Conservation (phyloP, 2,888 invertebrate species). For the Pyralis farinalis region DNA sequence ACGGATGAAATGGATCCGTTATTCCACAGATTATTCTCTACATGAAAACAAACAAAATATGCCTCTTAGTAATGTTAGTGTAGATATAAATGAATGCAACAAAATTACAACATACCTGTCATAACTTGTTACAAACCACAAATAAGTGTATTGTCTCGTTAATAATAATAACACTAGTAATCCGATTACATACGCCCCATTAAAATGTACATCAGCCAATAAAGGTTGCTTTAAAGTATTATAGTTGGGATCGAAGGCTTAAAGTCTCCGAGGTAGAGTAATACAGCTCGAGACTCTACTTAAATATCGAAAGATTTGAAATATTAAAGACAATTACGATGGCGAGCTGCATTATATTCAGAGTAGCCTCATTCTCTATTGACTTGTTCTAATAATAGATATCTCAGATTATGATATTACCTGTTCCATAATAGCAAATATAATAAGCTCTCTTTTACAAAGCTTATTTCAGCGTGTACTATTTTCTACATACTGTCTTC, state of each 20-base stretch:
- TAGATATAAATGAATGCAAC: too few relatives aligned
- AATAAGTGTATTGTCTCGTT: too few relatives aligned
- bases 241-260: background rate
- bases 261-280: background rate
- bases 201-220: background rate
- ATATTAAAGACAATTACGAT: slow-evolving; percentile 57
- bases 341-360: slow-evolving; percentile 40
- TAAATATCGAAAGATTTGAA: slow-evolving; percentile 40
- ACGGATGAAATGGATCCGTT: too few relatives aligned
- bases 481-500: background rate
- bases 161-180: background rate
- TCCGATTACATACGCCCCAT: background rate
- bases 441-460: too few relatives aligned
- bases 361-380: slow-evolving; percentile 38
- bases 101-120: too few relatives aligned
- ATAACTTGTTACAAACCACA: too few relatives aligned
- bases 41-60: too few relatives aligned
- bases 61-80: too few relatives aligned
- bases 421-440: too few relatives aligned
- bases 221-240: background rate
- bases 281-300: slow-evolving; percentile 7
- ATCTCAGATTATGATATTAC: slow-evolving; percentile 15
- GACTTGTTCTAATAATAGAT: slow-evolving; percentile 2
- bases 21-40: too few relatives aligned
- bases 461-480: too few relatives aligned